Evolutionary conservation across 1,140 invertebrate genomes (phyloP), one percentile per base, ranked within the genome.

Genomic region (Solen grandis): DNA sequence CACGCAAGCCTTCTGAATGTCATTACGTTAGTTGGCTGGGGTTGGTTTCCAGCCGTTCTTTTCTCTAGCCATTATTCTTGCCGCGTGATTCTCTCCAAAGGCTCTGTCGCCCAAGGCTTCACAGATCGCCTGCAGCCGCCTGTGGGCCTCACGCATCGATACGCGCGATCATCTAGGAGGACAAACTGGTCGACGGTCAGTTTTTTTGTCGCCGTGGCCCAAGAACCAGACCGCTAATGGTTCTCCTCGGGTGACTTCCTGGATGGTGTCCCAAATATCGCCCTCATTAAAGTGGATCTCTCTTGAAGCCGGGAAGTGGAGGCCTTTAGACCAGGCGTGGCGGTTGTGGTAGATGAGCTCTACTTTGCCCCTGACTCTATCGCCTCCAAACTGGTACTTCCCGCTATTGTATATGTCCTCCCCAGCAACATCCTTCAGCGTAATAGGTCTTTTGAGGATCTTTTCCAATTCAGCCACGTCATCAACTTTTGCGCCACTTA

Each of bases 31-130:
- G n/a, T 29, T 66, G 13, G 65, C 80, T 25, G 80, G 72, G 36
- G 63, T 82, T 0, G 80, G 50, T 57, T 82, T 78, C 74, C 62
- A 82, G 27, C 36, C 72, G 59, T 66, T 81, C 10, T 29, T 41
- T 27, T 81, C 79, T 36, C 41, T 76, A 3, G 60, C 46, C 54
- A 36, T 66, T 8, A 66, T 54, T 19, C 13, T 55, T 25, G 68
- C 41, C 3, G 46, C 69, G 50, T 81, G 79, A 25, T 81, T 81
- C 0, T 13, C 35, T 5, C 70, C 70, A 31, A 75, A 75, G 59
- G 46, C 50, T 33, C 41, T 55, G 4, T 81, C 59, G 10, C 22
- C 63, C 1, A 82, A 16, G 16, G 29, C 35, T 1, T 25, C 2
- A 1, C 4, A n/a, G n/a, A n/a, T n/a, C n/a, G n/a, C n/a, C n/a